phyloP scores from a whole-genome alignment of 2,113 vertebrate species.

The Toxotes jaculatrix region DNA sequence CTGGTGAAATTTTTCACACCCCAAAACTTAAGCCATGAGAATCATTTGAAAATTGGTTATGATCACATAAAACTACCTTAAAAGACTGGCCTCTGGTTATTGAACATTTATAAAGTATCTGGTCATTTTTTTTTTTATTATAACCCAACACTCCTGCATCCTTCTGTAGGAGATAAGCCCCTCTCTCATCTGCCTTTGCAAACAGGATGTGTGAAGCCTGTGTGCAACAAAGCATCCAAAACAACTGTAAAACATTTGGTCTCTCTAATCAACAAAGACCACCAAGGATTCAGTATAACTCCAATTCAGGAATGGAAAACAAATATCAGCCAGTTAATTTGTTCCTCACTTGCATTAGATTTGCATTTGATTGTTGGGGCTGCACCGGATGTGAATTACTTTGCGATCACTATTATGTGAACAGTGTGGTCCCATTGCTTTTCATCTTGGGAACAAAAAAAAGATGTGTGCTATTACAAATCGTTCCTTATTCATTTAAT shows the following conservation, averaged over 20 bases:
- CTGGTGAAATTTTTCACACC: neutral
- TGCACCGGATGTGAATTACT: neutral
- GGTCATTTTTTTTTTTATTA: no score
- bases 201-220: neutral
- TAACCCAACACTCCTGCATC: conserved; percentile 26
- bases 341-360: neutral
- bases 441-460: neutral
- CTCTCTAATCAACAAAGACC: neutral
- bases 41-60: no score
- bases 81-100: neutral
- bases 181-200: neutral
- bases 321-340: neutral
- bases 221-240: neutral
- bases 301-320: neutral
- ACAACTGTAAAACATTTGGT: neutral
- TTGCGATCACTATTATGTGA: neutral
- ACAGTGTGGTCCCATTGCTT: neutral
- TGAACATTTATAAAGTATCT: neutral
- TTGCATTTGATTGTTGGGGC: neutral
- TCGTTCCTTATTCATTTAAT: neutral
- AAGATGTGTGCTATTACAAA: neutral
- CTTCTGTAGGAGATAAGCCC: neutral
- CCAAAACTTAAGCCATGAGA: no score
- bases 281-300: neutral
- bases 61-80: no score